Percentiles rank a stretch among this genome's conserved stretches.
phyloP scores from a whole-genome alignment of 2,797 vertebrate species.

The Neopelma chrysocephalum region DNA sequence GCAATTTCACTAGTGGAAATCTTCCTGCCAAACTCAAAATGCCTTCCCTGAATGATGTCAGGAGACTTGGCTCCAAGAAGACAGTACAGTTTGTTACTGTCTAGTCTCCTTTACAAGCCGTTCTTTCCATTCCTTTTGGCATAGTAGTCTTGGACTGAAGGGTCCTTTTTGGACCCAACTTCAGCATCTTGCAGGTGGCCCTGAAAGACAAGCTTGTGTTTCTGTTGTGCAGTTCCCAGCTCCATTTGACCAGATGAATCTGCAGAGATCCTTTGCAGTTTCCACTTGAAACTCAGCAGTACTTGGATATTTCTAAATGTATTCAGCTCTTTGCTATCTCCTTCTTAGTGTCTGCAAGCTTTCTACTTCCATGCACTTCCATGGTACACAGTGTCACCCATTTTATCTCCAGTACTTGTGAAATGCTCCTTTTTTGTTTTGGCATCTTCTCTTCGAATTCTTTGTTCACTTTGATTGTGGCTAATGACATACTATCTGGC shows the following conservation, averaged over 20 bases:
- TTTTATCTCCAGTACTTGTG: neutral
- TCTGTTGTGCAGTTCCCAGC: neutral
- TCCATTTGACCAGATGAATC: neutral
- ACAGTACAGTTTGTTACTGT: constrained; percentile 3
- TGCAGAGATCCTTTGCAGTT: neutral
- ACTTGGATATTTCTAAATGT: neutral
- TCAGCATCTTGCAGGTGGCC: neutral
- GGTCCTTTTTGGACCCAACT: neutral
- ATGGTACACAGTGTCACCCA: neutral
- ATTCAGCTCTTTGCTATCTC: neutral
- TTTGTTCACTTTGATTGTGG: neutral
- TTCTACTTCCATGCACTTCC: neutral
- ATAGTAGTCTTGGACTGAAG: neutral
- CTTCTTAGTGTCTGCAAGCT: neutral
- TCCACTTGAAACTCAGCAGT: neutral
- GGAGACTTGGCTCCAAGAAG: neutral
- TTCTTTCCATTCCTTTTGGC: neutral
- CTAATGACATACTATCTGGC: neutral
- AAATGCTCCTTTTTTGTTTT: neutral
- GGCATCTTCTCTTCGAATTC: neutral
- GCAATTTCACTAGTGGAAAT: neutral
- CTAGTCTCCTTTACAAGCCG: neutral
- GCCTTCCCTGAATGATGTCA: constrained; percentile 18
- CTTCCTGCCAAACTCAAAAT: neutral
- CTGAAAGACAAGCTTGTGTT: neutral